These are phyloP conservation scores for Lordiphosa collinella DNA, from an alignment of 1,140 invertebrate genomes.

Conservation along the genomic window DNA sequence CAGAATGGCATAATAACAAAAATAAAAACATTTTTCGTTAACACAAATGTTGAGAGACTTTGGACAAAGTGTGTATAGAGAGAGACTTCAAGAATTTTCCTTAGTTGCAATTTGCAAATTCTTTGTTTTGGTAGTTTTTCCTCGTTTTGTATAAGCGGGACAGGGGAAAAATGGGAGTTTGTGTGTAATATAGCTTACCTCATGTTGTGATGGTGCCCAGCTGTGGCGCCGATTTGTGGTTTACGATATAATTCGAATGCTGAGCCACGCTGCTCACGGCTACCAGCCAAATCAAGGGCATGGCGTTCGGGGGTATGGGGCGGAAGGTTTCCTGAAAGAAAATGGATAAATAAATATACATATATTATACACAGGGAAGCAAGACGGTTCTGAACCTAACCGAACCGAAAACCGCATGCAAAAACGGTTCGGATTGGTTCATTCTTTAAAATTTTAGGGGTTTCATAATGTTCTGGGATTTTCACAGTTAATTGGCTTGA, in stretches of 20 bases:
- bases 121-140: conserved; percentile 12
- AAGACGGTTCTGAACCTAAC: no score
- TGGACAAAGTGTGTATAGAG: neutral
- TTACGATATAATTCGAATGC: conserved; percentile 97
- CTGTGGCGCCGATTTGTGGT: conserved; percentile 82
- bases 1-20: conserved; percentile 41
- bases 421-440: no score
- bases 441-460: no score
- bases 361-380: no score
- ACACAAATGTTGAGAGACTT: conserved; percentile 55
- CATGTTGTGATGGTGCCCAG: conserved; percentile 84
- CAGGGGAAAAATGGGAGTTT: neutral
- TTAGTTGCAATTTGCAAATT: conserved; percentile 1
- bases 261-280: conserved; percentile 94
- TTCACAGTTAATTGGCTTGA: no score
- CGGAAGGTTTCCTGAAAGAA: conserved; percentile 61
- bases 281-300: conserved; percentile 87
- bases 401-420: no score
- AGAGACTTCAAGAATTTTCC: neutral
- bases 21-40: conserved; percentile 80
- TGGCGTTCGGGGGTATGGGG: conserved; percentile 72
- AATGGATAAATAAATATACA: neutral
- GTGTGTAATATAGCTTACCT: conserved; percentile 81
- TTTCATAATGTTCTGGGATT: no score
- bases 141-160: neutral